Base-by-base conservation (phyloP, 2,888 invertebrate species). In the Coelopa pilipes region DNA sequence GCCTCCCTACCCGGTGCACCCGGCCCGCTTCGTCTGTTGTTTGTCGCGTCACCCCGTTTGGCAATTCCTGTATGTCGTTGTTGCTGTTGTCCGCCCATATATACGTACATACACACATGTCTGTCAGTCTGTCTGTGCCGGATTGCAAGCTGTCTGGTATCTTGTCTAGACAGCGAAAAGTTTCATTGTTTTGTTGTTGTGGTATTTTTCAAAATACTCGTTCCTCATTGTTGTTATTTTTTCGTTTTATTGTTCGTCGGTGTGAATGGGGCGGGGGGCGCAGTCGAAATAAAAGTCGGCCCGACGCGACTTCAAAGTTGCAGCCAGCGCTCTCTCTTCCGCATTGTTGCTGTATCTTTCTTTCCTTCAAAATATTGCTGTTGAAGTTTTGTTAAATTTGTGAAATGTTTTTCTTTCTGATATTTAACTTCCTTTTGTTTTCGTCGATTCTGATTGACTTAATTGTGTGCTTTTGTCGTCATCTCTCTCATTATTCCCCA, bases 161-260 rank as follows among this genome's bases (percentile, higher is more conserved):
- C 84, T 83, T 80, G 84, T 84, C 84, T 84, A 84, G 84, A 85
- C 84, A 77, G 75, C 78, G 77, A 60, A 70, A 70, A 49, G 55
- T 70, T 47, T 59, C 12, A 49, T 50, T 24, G 47, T 55, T 65
- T 69, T 46, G 34, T 12, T n/a, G 49, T 47, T 70, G 24, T 62
- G 13, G 62, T 62, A 34, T n/a, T 62, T 62, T 62, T 60, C n/a
- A 21, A 59, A 59, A 59, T 62, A 24, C 34, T 62, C 34, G n/a
- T 62, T 34, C 34, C 10, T 45, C 12, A 21, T 10, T 66, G 49
- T 66, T 62, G 24, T 66, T 49, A 10, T 65, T 49, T 62, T 21
- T 19, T 62, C 12, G 21, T 21, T 24, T n/a, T n/a, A n/a, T n/a
- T n/a, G n/a, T n/a, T n/a, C n/a, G n/a, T 62, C 13, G 34, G 21